A percentile compares a stretch with the other conserved stretches of the same genome.
phyloP scores from a whole-genome alignment of 2,113 vertebrate species.

The Limnothrissa miodon region DNA sequence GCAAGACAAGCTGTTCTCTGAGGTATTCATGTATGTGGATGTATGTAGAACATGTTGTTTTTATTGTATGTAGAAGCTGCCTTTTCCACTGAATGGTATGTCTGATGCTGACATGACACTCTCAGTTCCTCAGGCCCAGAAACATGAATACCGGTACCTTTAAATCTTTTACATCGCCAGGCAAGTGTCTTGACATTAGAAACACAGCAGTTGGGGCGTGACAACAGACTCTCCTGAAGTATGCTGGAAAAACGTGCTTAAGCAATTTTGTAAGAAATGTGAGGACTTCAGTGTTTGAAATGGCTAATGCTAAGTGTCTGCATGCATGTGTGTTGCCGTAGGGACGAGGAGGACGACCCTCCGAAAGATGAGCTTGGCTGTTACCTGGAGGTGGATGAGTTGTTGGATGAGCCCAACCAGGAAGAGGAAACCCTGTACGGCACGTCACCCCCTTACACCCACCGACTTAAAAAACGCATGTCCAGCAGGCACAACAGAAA shows the following conservation, averaged over 20 bases:
- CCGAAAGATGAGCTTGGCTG: slow-evolving; percentile 70
- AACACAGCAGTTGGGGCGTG: too few relatives aligned
- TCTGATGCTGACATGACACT: not conserved
- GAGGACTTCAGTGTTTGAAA: not conserved
- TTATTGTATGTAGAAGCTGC: not conserved
- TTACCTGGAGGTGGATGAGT: slow-evolving; percentile 78
- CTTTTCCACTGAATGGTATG: not conserved
- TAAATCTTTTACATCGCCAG: not conserved
- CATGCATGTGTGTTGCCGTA: not conserved
- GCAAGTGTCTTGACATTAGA: not conserved
- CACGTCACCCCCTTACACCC: slow-evolving; percentile 84
- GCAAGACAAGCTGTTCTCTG: too few relatives aligned
- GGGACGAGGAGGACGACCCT: slow-evolving; percentile 71
- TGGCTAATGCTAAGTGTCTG: not conserved
- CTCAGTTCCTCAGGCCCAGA: not conserved
- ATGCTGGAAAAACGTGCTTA: not conserved
- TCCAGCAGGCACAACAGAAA: slow-evolving; percentile 87
- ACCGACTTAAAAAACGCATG: slow-evolving; percentile 93
- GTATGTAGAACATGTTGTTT: not conserved
- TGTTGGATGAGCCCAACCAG: slow-evolving; percentile 80
- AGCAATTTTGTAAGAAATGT: not conserved
- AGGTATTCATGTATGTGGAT: not conserved
- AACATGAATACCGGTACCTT: too few relatives aligned
- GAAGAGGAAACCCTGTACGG: slow-evolving; percentile 80
- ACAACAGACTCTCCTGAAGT: not conserved